Base-by-base conservation (phyloP, 1,140 invertebrate species). In the Papilio polytes region DNA sequence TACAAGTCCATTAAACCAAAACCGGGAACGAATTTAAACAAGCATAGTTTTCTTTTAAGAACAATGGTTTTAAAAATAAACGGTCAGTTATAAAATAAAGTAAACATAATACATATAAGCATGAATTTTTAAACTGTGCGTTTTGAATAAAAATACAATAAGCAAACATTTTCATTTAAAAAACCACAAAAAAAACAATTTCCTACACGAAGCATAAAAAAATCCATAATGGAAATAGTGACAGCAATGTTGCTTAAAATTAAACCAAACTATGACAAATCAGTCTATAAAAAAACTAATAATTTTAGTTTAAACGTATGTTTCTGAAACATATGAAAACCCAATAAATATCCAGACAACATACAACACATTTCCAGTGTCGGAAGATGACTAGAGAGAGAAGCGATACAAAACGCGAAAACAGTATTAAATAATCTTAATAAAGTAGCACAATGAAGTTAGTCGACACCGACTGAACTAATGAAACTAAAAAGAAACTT, bases 341-440 rank as follows among this genome's bases (percentile, higher is more conserved):
- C 36, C 8, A 78, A 84, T 78, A 83, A 82, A 78, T 76, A 72
- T 41, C 36, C 36, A 41, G 36, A 41, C 36, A 80, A 89, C 44
- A 80, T 85, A 91, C 87, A 90, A 91, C 87, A 90, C 86, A 88
- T 83, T 77, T 78, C 76, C 83, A 85, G 82, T 86, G 87, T 89
- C 87, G 41, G 86, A 86, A 80, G 81, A 80, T 94, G 92, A 94
- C 92, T 94, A 94, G 92, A 92, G 87, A 41, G 4, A 87, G 81
- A 89, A 88, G 87, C 85, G 83, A 81, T 81, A 70, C 83, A 85
- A 78, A 87, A 86, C 85, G 81, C 80, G 82, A 85, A 90, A 91
- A 91, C 85, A 86, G 86, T 87, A 86, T 89, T 83, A 87, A 83
- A 87, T 82, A 86, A 86, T 80, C 76, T 81, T 87, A 86, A 87